Evolutionary conservation across 2,888 invertebrate species (phyloP).

Genomic region (Bedellia somnulentella): DNA sequence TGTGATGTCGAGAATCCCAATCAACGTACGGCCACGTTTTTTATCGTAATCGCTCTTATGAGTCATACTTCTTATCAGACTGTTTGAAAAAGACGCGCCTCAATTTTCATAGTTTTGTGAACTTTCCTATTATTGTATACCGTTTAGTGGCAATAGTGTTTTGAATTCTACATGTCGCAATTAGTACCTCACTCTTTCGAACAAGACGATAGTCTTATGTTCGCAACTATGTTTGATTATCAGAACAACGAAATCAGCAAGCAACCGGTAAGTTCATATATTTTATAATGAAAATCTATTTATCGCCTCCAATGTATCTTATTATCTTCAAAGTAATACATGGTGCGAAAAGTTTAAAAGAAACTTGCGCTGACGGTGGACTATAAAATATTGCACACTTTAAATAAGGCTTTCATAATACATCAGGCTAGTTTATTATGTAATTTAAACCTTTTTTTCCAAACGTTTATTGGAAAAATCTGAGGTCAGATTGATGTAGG

Average conservation of each 20-base stretch:
- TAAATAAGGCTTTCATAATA: no score
- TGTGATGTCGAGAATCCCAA: constrained; percentile 55
- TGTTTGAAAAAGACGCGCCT: no score
- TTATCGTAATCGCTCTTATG: constrained; percentile 22
- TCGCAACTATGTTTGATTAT: constrained; percentile 58
- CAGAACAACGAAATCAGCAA: constrained; percentile 49
- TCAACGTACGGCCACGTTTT: constrained; percentile 23
- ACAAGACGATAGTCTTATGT: constrained; percentile 58
- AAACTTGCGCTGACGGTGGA: no score
- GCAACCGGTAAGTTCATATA: constrained; percentile 33
- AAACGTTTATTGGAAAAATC: no score
- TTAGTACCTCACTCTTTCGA: constrained; percentile 62
- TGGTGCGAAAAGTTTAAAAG: no score
- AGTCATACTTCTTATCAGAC: constrained; percentile 48
- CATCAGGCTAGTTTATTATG: no score
- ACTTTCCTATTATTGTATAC: constrained; percentile 22
- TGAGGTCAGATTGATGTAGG: no score
- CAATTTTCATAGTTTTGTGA: constrained; percentile 17
- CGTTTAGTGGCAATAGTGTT: constrained; percentile 18
- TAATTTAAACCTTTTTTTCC: no score
- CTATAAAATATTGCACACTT: no score
- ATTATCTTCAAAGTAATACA: no score
- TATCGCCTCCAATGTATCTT: no score
- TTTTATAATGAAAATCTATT: background rate
- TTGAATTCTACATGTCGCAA: constrained; percentile 63